Base-by-base conservation (phyloP, 1,140 invertebrate species). In the Cotesia glomerata region DNA sequence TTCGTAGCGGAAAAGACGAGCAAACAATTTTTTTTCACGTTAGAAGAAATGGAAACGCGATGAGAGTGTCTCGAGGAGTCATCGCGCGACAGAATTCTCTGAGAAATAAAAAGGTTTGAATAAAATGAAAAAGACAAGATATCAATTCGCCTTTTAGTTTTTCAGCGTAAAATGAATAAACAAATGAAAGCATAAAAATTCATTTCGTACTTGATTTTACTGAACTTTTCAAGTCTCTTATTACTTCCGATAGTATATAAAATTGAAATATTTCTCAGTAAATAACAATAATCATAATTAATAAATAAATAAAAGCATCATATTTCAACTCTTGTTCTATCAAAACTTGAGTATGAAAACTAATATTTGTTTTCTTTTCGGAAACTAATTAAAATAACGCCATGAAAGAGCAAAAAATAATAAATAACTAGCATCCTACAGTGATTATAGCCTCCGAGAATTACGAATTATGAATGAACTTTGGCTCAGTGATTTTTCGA, bases 151-250 rank as follows among this genome's bases (percentile, higher is more conserved):
- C 63, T 72, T 52, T 72, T 62, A 67, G 71, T 34, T 72, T 56
- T 67, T 56, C 18, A 35, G 34, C 49, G 13, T 59, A 52, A 72
- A 72, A 72, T 72, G 64, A 72, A 67, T 72, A 72, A 72, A 72
- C 36, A 52, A 67, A 72, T 67, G 34, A 67, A 72, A 66, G 36
- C 64, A 54, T 49, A 65, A 59, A 72, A 72, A 66, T 51, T 54
- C 59, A 66, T 72, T 66, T 66, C 63, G 16, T 13, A n/a, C 4
- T 0, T 3, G 14, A 34, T n/a, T 45, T 5, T 59, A 36, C 4
- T 16, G 4, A 8, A 32, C 45, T 49, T 58, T 59, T 61, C 13
- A n/a, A 34, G 14, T 54, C 34, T 54, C n/a, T 67, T 39, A 36
- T 13, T 34, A 16, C 45, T 51, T 65, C 0, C 4, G 3, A 26